Evolutionary conservation across 2,113 vertebrate genomes (phyloP), one percentile per base, ranked within the genome.

Genomic region (Xiphophorus hellerii): DNA sequence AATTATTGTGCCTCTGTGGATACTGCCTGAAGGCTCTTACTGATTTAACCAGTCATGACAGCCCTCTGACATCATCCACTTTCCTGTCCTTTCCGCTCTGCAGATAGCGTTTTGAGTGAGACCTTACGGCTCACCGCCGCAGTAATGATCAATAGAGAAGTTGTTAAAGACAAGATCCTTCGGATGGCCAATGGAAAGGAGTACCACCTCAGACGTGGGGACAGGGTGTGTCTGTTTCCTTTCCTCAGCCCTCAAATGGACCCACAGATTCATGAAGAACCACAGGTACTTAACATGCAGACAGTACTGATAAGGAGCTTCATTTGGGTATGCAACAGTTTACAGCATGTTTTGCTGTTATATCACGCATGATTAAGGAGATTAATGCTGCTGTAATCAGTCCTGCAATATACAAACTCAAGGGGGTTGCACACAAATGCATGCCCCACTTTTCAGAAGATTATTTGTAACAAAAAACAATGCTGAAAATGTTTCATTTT

Each of bases 221-320:
- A 97, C 85, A 93, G 92, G 54, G 92, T 98, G 35, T 96, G 94
- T 71, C 90, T 97, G 63, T 97, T 98, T 74, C 96, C 96, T n/a
- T 95, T 95, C 78, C 88, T 97, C 78, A 96, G 96, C 84, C 96
- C 96, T 28, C 96, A 97, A 66, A 97, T 90, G 94, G 96, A 97
- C 73, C 94, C 95, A 0, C 85, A 96, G 69, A 95, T 98, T 88
- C 95, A 97, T 80, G 78, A 90, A 31, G 92, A 96, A 12, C 96
- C 96, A 44, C 94, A 97, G 95, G 97, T 97, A 92, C 28, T 22
- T 30, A 15, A 35, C 66, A 8, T 27, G 39, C 9, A 33, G 2
- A 20, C 14, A 2, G 14, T 35, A 27, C 20, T 12, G 33, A 6
- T 20, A 63, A 14, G 14, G 61, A 20, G 14, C 15, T 62, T 62